A percentile compares a stretch with the other conserved stretches of the same genome.
Evolutionary conservation across 2,113 vertebrate species (phyloP).

Genomic region (Psilopsiagon aymara): DNA sequence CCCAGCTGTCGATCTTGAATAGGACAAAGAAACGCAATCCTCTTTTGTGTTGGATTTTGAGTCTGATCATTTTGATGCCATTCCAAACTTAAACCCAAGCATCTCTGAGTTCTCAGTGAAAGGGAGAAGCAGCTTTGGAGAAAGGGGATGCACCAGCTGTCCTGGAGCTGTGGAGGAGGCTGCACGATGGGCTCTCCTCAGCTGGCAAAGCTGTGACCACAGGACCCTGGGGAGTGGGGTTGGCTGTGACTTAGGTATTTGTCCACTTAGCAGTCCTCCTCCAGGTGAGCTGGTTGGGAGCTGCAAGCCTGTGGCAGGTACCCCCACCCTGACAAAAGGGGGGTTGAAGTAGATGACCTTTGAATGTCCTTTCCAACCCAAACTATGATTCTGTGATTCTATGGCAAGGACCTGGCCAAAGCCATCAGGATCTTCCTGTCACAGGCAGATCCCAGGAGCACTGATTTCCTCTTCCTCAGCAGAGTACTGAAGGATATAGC

Average conservation of each 20-base stretch:
- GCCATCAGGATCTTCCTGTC: neutral
- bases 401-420: neutral
- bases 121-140: neutral
- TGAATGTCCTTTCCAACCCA: neutral
- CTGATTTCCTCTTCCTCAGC: neutral
- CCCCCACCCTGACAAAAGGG: neutral
- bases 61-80: neutral
- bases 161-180: neutral
- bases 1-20: slow-evolving; percentile 25
- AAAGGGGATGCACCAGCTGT: neutral
- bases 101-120: neutral
- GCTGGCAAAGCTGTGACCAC: neutral
- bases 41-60: neutral
- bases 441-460: neutral
- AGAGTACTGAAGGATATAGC: neutral
- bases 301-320: neutral
- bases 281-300: neutral
- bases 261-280: neutral
- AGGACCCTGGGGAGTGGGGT: neutral
- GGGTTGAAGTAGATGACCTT: neutral
- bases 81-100: slow-evolving; percentile 9
- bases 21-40: neutral
- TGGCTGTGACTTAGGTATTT: neutral
- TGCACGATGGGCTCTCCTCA: neutral
- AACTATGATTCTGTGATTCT: neutral